Percentiles rank a stretch among this genome's conserved stretches.
Evolutionary conservation across 2,888 invertebrate genomes (phyloP).

Genomic region (Lycaena phlaeas): DNA sequence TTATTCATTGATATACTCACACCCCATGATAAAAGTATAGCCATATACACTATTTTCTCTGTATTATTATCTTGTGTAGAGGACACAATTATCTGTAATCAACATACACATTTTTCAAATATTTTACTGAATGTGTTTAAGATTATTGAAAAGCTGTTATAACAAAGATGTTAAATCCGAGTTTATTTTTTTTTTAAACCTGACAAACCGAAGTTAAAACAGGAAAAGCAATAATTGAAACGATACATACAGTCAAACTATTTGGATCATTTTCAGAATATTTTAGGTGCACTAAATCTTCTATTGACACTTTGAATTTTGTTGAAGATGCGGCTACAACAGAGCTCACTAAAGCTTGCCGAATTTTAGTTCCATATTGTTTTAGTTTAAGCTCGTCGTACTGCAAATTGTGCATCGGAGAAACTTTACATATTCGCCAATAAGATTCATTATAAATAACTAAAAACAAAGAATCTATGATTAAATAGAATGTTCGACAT

Average conservation of each 20-base stretch:
- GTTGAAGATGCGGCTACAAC: conserved; percentile 31
- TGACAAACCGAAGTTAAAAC: too few relatives aligned
- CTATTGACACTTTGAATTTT: conserved; percentile 43
- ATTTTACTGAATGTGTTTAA: too few relatives aligned
- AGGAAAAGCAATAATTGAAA: too few relatives aligned
- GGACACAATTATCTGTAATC: conserved; percentile 46
- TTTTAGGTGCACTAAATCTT: conserved; percentile 42
- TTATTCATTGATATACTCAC: conserved; percentile 28
- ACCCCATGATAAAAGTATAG: conserved; percentile 58
- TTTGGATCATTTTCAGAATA: conserved; percentile 50
- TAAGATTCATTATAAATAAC: conserved; percentile 54
- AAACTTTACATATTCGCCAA: conserved; percentile 50
- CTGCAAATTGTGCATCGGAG: conserved; percentile 48
- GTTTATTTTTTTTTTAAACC: too few relatives aligned
- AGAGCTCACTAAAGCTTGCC: conserved; percentile 42
- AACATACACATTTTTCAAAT: too few relatives aligned
- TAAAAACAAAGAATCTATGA: conserved; percentile 24
- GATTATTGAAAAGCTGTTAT: too few relatives aligned
- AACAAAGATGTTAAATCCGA: too few relatives aligned
- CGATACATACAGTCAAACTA: conserved; percentile 48
- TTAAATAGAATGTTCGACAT: not conserved
- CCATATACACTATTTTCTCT: conserved; percentile 32
- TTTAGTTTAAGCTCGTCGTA: conserved; percentile 48
- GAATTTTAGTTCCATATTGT: conserved; percentile 53
- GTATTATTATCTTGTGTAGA: conserved; percentile 28